These are phyloP conservation scores for Drosophila formosana DNA, from an alignment of 2,888 invertebrate genomes.

Conservation along the genomic window DNA sequence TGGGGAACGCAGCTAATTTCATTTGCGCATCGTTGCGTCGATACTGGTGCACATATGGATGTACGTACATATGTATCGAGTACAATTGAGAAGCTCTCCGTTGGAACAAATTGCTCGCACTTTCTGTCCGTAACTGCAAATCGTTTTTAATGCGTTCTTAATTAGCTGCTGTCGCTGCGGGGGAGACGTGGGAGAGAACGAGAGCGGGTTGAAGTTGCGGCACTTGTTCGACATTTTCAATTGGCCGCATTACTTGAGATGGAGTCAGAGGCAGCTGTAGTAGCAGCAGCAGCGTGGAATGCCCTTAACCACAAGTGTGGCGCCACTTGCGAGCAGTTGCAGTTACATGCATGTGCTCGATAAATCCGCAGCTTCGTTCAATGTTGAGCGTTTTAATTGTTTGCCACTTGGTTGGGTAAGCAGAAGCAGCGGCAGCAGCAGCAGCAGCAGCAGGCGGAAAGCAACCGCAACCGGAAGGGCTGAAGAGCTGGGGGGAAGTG, in stretches of 20 bases:
- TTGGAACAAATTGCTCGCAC: conserved; percentile 41
- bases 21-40: conserved; percentile 5
- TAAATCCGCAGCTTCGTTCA: conserved; percentile 41
- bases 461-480: neutral
- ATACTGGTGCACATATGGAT: neutral
- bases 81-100: conserved; percentile 3
- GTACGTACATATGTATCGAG: conserved; percentile 13
- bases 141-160: conserved; percentile 74
- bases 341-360: conserved; percentile 48
- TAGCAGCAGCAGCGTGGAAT: conserved; percentile 4
- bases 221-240: conserved; percentile 75
- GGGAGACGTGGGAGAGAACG: neutral
- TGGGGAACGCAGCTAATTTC: neutral
- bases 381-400: conserved; percentile 71
- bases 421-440: conserved; percentile 5
- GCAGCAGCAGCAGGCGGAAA: neutral
- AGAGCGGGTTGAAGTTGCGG: conserved; percentile 36
- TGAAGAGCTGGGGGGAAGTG: conserved; percentile 11
- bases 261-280: conserved; percentile 25
- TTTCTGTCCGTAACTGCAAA: conserved; percentile 46
- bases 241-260: conserved; percentile 70
- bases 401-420: conserved; percentile 53
- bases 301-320: conserved; percentile 45
- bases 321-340: conserved; percentile 54
- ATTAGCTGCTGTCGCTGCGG: conserved; percentile 56